Conservation (phyloP, 2,113 vertebrate species). For the Chionodraco myersi region DNA sequence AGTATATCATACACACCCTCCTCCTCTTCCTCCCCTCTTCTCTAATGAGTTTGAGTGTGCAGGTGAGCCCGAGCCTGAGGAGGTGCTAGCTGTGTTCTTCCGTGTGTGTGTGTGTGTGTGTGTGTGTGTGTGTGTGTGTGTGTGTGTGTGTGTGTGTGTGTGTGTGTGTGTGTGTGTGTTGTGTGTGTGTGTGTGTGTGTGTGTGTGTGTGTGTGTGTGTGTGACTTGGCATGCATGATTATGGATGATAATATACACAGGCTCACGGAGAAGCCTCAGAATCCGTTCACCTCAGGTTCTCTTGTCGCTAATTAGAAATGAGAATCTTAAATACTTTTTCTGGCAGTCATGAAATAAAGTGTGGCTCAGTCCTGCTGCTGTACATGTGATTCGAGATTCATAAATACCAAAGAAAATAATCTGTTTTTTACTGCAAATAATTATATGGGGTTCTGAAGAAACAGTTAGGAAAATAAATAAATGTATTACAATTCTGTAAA, state of each 20-base stretch:
- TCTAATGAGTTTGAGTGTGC: conserved; percentile 59
- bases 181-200: conserved; percentile 37
- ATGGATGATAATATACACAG: conserved; percentile 36
- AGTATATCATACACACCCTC: conserved; percentile 4
- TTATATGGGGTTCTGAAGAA: neutral
- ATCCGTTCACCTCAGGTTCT: conserved; percentile 51
- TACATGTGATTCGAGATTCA: conserved; percentile 4
- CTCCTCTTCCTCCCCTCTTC: conserved; percentile 30
- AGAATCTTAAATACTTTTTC: conserved; percentile 50
- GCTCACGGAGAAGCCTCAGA: conserved; percentile 14
- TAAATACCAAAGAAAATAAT: neutral
- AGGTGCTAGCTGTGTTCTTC: conserved; percentile 6
- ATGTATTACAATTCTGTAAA: neutral
- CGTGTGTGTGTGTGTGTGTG: conserved; percentile 11
- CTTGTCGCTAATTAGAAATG: conserved; percentile 70
- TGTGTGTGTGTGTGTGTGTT: conserved; percentile 37
- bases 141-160: conserved; percentile 27
- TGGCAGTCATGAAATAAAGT: conserved; percentile 19
- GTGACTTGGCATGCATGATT: conserved; percentile 29
- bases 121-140: conserved; percentile 38
- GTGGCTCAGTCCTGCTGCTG: conserved; percentile 16
- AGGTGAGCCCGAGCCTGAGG: conserved; percentile 66
- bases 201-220: conserved; percentile 26
- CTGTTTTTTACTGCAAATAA: neutral
- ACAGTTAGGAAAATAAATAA: neutral